These are phyloP conservation scores for Coecobrya sp. DNA, from an alignment of 2,888 invertebrate genomes.

Conservation along the genomic window DNA sequence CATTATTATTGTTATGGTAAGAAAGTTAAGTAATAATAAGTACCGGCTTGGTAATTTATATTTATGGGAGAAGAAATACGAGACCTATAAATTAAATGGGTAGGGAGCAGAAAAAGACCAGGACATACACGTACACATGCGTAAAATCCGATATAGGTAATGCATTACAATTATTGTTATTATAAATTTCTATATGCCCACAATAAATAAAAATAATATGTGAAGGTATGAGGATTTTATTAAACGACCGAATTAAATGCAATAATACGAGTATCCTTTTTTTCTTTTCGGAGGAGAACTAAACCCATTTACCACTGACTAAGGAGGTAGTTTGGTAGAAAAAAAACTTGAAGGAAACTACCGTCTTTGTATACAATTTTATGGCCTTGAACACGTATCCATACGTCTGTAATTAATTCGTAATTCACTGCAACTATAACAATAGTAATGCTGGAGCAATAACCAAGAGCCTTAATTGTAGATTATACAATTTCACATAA, in stretches of 20 bases:
- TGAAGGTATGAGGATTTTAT: constrained; percentile 51
- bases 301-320: constrained; percentile 17
- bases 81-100: constrained; percentile 80
- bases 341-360: constrained; percentile 3
- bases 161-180: constrained; percentile 1
- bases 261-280: constrained; percentile 26
- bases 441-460: not conserved
- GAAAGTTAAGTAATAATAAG: constrained; percentile 66
- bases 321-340: constrained; percentile 16
- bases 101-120: constrained; percentile 59
- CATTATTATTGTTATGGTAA: constrained; percentile 56
- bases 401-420: constrained; percentile 45
- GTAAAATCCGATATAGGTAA: not conserved
- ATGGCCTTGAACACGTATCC: constrained; percentile 51
- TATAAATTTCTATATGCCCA: not conserved
- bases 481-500: constrained; percentile 18
- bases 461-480: not conserved
- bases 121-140: constrained; percentile 36
- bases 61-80: constrained; percentile 80
- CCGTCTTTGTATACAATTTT: constrained; percentile 49
- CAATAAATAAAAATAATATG: constrained; percentile 26
- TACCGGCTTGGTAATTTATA: constrained; percentile 76
- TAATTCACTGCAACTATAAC: not conserved
- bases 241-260: constrained; percentile 59
- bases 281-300: not conserved